Base-by-base conservation (phyloP, 1,140 invertebrate species). In the Sipha flava region DNA sequence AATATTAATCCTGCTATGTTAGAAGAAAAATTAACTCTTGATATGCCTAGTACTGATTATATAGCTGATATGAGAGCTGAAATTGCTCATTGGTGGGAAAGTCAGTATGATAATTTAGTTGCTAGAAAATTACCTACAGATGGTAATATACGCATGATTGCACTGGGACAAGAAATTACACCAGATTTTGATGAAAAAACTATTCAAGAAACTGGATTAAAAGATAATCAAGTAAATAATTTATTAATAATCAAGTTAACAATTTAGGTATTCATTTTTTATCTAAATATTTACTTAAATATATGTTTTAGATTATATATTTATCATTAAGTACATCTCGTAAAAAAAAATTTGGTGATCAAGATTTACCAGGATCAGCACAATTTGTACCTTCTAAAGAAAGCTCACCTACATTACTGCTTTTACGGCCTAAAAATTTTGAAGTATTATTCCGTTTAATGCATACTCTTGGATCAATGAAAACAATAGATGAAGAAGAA, bases 111-210 rank as follows among this genome's bases (percentile, higher is more conserved):
- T 54, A 77, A 57, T 59, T 77, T 77, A 45, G 21, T 40, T 40
- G 34, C 37, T 77, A 52, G 37, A 57, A 77, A 77, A 77, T 31
- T 77, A 77, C 31, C 45, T 80, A 92, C 90, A 1, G 93, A 95
- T 84, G 94, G 93, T 0, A 93, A 93, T 0, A 91, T 97, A 34
- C 86, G 95, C 59, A 95, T 97, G 88, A 96, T 97, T 62, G 96
- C 94, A 0, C 93, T 95, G 84, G 95, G 95, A 0, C 95, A 97
- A 85, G 96, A 98, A 84, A 86, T 98, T 2, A 94, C 93, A 0
- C 92, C 93, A n/a, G 95, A 98, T 82, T 94, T 93, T 83, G 96
- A 98, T 84, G 95, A 97, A 83, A 94, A 96, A 82, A 93, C 92
- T 0, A 85, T 97, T 0, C 90, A 90, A 21, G 95, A 97, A 85